Evolutionary conservation across 1,140 invertebrate genomes (phyloP).

Genomic region (Drosophila mojavensis): DNA sequence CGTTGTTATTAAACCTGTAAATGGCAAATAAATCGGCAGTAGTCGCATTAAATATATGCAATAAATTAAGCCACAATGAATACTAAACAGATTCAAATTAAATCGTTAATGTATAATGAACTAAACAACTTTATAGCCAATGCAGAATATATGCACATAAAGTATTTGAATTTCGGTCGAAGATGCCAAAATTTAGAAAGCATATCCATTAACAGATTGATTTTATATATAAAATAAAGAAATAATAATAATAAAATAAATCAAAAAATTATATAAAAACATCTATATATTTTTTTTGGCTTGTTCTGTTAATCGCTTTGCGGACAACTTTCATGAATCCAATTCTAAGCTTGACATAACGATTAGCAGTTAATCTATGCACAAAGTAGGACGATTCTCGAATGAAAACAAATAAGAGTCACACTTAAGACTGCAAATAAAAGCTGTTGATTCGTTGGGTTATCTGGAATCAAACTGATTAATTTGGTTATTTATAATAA

Average conservation of each 20-base stretch:
- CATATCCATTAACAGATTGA: too few species aligned
- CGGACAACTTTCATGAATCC: not conserved
- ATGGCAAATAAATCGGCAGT: slow-evolving; percentile 22
- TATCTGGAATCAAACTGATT: slow-evolving; percentile 65
- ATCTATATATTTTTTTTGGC: not conserved
- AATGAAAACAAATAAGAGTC: slow-evolving; percentile 41
- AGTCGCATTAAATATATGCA: slow-evolving; percentile 33
- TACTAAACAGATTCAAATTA: slow-evolving; percentile 72
- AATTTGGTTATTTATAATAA: slow-evolving; percentile 54
- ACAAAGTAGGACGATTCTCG: slow-evolving; percentile 43
- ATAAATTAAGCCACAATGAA: slow-evolving; percentile 70
- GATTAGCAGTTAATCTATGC: slow-evolving; percentile 51
- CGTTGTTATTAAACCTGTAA: slow-evolving; percentile 24
- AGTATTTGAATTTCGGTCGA: too few species aligned
- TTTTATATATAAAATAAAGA: too few species aligned
- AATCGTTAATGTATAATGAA: slow-evolving; percentile 46
- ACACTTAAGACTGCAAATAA: slow-evolving; percentile 47
- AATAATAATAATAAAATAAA: too few species aligned
- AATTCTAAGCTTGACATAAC: not conserved
- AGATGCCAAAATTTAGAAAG: too few species aligned
- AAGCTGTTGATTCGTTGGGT: slow-evolving; percentile 63
- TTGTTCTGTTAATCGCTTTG: not conserved
- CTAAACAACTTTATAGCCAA: not conserved
- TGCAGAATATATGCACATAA: not conserved
- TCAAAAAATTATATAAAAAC: not conserved